Base-by-base conservation (phyloP, 2,113 vertebrate species). In the Oenanthe oenanthe region DNA sequence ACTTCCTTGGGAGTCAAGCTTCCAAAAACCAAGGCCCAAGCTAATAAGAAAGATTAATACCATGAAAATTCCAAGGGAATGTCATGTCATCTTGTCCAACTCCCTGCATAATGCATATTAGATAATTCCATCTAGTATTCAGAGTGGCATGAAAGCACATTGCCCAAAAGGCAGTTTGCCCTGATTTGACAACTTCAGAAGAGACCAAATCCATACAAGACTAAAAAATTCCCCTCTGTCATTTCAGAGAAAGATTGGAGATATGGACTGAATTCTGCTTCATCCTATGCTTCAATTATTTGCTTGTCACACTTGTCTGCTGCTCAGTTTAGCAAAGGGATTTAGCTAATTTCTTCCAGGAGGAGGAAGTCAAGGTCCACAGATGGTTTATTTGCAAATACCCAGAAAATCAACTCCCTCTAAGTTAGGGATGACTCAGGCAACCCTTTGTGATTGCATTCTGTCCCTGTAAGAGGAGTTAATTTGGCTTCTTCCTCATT, bases 131-230 rank as follows among this genome's bases (percentile, higher is more conserved):
- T 62, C 67, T 88, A 47, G 34, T 28, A 70, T 26, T 83, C 42
- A 45, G 45, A 57, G 70, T 61, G 62, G 6, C 57, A 79, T 18
- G 53, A 89, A 93, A 89, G 45, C 40, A 45, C 47, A 29, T 36
- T 42, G 54, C 58, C 54, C 62, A 92, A 78, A 89, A 92, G 26
- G 51, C 78, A 86, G 20, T 32, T 88, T 93, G 26, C 32, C 22
- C 22, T 80, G 36, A 73, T 86, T 57, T 85, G 48, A 88, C 28
- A 68, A 65, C 45, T 95, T 93, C 74, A 92, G 73, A 84, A 82
- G 34, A 83, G 12, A 32, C 36, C 58, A 61, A 56, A 83, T 73
- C 28, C 26, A 66, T 42, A 57, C 22, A 79, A 85, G 29, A 14
- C 60, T 51, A 53, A 90, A 89, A 85, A 58, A 73, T 24, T 26